A percentile compares a stretch with the other conserved stretches of the same genome.
Evolutionary conservation across 2,888 invertebrate genomes (phyloP).

Genomic region (Osedax frankpressi): DNA sequence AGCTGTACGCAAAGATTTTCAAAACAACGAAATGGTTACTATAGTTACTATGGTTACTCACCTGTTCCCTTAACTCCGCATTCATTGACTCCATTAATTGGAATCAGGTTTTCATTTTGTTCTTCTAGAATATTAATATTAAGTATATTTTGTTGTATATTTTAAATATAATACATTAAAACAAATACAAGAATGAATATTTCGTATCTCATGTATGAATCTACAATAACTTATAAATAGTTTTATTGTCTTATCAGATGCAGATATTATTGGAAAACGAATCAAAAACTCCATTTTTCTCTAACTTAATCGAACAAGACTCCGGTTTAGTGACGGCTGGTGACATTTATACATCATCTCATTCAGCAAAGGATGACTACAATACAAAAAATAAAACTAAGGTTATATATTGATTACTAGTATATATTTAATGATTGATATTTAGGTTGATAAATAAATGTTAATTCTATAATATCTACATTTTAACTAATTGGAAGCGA

Average conservation of each 20-base stretch:
- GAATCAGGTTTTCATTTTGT: background rate
- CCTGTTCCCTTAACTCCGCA: no score
- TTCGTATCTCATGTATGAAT: background rate
- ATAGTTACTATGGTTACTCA: no score
- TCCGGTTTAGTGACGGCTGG: conserved; percentile 43
- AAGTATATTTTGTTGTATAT: background rate
- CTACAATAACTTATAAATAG: background rate
- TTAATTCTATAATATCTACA: no score
- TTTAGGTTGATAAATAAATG: no score
- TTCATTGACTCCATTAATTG: background rate
- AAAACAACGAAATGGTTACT: conserved; percentile 38
- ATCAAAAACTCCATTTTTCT: conserved; percentile 37
- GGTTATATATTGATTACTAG: no score
- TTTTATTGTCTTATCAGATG: conserved; percentile 29
- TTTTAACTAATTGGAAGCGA: no score
- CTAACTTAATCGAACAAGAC: conserved; percentile 42
- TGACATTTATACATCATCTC: conserved; percentile 21
- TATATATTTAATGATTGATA: no score
- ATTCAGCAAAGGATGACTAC: conserved; percentile 25
- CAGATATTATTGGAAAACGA: conserved; percentile 30
- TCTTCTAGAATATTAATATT: background rate
- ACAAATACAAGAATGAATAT: no score
- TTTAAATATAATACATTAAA: background rate
- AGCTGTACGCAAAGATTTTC: conserved; percentile 43
- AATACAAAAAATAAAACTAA: no score